Evolutionary conservation across 2,797 vertebrate species (phyloP).

Genomic region (Xiphophorus birchmanni): DNA sequence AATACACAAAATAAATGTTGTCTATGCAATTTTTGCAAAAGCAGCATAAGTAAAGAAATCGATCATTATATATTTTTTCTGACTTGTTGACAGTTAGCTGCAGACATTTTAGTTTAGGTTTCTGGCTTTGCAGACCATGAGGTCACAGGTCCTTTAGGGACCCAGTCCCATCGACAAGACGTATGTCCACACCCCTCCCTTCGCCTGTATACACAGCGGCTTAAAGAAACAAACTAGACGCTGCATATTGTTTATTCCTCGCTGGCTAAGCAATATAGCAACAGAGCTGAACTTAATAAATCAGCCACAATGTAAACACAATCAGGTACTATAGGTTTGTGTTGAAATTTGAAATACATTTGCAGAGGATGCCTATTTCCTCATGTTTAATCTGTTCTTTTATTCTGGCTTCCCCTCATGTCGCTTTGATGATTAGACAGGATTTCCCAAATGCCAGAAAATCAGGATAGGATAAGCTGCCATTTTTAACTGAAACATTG

Average conservation of each 20-base stretch:
- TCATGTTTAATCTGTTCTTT: conserved; percentile 48
- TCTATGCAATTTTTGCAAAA: neutral
- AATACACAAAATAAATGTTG: neutral
- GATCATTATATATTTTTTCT: neutral
- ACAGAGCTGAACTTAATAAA: conserved; percentile 70
- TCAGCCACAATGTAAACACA: conserved; percentile 79
- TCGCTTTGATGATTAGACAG: conserved; percentile 30
- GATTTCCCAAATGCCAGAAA: conserved; percentile 3
- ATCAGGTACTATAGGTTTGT: conserved; percentile 72
- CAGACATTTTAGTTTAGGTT: conserved; percentile 34
- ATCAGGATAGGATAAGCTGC: neutral
- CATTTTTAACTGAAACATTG: neutral
- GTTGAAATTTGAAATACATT: conserved; percentile 70
- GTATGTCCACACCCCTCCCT: conserved; percentile 65
- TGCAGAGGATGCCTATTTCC: conserved; percentile 67
- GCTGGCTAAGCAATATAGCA: conserved; percentile 64
- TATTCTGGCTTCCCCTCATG: conserved; percentile 41
- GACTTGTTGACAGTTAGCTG: neutral
- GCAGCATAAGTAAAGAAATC: neutral
- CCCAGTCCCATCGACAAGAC: conserved; percentile 65
- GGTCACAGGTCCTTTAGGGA: conserved; percentile 65
- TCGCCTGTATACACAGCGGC: conserved; percentile 65
- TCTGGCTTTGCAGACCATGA: conserved; percentile 68
- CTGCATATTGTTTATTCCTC: conserved; percentile 75
- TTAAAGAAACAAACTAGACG: conserved; percentile 79